Percentiles rank a stretch among this genome's conserved stretches.
Evolutionary conservation across 2,888 invertebrate genomes (phyloP).

Genomic region (Acholoe squamosa): DNA sequence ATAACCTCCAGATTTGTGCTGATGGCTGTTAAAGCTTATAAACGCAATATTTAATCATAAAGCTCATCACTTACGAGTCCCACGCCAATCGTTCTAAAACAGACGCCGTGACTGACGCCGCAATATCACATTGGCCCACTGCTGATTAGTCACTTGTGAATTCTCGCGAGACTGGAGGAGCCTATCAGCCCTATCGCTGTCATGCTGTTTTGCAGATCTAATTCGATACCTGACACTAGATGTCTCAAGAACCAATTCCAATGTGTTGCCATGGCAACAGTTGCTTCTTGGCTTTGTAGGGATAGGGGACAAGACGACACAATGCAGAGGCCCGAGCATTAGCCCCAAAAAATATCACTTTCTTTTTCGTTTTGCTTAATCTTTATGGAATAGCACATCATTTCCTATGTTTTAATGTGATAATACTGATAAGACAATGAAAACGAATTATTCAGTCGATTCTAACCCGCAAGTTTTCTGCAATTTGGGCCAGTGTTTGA

Average conservation of each 20-base stretch:
- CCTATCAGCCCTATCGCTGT: constrained; percentile 1
- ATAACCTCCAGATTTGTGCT: too few relatives aligned
- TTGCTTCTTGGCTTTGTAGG: neutral
- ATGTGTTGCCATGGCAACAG: constrained; percentile 15
- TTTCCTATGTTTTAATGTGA: constrained; percentile 40
- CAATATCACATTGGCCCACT: neutral
- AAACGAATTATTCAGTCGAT: neutral
- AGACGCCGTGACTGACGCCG: neutral
- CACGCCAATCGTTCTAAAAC: neutral
- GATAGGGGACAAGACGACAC: neutral
- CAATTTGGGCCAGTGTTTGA: too few relatives aligned
- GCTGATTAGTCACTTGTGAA: neutral
- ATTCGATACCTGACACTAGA: constrained; percentile 28
- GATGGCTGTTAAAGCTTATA: neutral
- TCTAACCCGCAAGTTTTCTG: too few relatives aligned
- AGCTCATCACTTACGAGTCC: neutral
- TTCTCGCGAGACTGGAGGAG: neutral
- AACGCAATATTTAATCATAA: neutral
- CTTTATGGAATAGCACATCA: neutral
- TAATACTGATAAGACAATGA: neutral
- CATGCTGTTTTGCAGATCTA: constrained; percentile 36
- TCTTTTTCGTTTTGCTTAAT: neutral
- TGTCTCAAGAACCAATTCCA: neutral
- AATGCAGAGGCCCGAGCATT: neutral
- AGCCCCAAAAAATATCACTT: neutral